Evolutionary conservation across 2,888 invertebrate species (phyloP), one percentile per base, ranked within the genome.

Genomic region (Drosophila suboccidentalis): DNA sequence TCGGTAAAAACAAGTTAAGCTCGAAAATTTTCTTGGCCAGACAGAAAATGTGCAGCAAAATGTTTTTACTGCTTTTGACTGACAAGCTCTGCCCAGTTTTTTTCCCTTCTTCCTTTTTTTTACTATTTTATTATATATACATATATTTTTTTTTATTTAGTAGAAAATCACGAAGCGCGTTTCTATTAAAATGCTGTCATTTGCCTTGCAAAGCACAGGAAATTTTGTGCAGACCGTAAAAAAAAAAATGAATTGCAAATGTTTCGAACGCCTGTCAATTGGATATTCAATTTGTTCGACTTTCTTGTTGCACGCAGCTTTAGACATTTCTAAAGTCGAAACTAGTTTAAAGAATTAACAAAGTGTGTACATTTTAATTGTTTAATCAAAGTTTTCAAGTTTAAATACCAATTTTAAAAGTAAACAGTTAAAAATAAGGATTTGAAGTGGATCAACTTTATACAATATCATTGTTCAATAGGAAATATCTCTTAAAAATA

Each of bases 171-270:
- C 44, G 50, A 26, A 39, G 57, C 26, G 39, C 61, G 67, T 44
- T 80, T 64, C 80, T 76, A 71, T 78, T 76, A 78, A 71, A 78
- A 80, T 54, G n/a, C 77, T 80, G 80, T 72, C 78, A 80, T 62
- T 76, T 72, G 77, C 72, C 78, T 38, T 36, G 11, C 32, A 53
- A 44, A 51, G 41, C 59, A 43, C 13, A 29, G 26, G 47, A 53
- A 61, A 60, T 47, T 46, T 72, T 60, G 22, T 34, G 11, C 36
- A 68, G 36, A 22, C 15, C n/a, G 50, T 49, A 38, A 43, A 51
- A 19, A 50, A 43, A 46, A 44, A 41, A 44, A 44, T n/a, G 9
- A 32, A 49, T 44, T 19, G 53, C 17, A 39, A 65, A 65, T 76
- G 64, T 58, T 65, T 79, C 19, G 17, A 39, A 65, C 43, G 65